Base-by-base conservation (phyloP, 1,140 invertebrate genomes). In the Drosophila nasuta region DNA sequence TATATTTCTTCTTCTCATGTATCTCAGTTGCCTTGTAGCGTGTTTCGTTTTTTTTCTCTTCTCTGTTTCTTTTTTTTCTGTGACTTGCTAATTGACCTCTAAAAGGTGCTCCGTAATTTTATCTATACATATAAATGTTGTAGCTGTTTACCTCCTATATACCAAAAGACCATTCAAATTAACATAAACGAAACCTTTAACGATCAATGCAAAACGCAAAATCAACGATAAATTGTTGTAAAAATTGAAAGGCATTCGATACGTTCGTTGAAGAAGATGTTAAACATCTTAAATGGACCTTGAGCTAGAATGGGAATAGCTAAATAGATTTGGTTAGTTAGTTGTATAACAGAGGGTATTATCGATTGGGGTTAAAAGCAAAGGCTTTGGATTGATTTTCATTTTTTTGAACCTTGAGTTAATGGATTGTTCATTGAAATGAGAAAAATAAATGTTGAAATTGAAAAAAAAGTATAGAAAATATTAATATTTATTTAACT, bases 21-120 rank as follows among this genome's bases (percentile, higher is more conserved):
- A 52, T 57, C 13, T 33, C 35, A 57, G 46, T 63, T 63, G 20
- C 73, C 67, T 75, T 75, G 65, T 74, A 52, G 64, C 58, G 28
- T n/a, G 71, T 49, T 74, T 69, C 65, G 49, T 69, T 62, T 59
- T 41, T 7, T 5, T 49, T 20, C 11, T 13, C 46, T 25, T 13
- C 33, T 25, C 13, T 41, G 13, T 15, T 11, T 20, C 25, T 57
- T 45, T 45, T 58, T 63, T 64, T 59, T 25, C 20, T 58, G 74
- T 72, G 75, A 79, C 67, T 82, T 66, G 70, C 77, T 88, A 87
- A 87, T 87, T 88, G 83, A 89, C 83, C 83, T 88, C 85, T 66
- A 88, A 89, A 81, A 67, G 62, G 73, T 77, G 77, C 56, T 65
- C 58, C 52, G 70, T 81, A 77, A 76, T 79, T 73, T 67, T 48